phyloP scores from a whole-genome alignment of 2,888 invertebrate species.

The Himalopsyche japonica region DNA sequence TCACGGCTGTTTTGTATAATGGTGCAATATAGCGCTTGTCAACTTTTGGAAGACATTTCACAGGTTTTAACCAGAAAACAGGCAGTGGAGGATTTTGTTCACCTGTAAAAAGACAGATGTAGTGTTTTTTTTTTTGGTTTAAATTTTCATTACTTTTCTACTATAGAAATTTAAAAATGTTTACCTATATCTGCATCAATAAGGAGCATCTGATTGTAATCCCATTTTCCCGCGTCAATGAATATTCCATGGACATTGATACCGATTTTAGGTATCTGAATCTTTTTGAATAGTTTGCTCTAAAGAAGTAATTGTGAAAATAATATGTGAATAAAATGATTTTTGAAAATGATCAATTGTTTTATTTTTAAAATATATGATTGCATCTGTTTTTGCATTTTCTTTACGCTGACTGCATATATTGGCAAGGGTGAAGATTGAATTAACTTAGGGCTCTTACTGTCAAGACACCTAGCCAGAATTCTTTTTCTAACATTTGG shows the following conservation, averaged over 20 bases:
- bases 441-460: too few species aligned
- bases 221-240: constrained; percentile 89
- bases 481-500: too few species aligned
- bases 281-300: constrained; percentile 22
- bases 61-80: constrained; percentile 67
- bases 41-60: constrained; percentile 61
- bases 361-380: neutral
- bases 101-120: constrained; percentile 54
- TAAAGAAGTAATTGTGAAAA: neutral
- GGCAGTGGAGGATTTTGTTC: constrained; percentile 78
- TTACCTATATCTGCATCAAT: constrained; percentile 78
- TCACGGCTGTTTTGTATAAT: constrained; percentile 84
- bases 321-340: neutral
- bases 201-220: constrained; percentile 64
- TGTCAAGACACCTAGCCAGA: too few species aligned
- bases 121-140: constrained; percentile 42
- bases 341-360: neutral
- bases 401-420: neutral
- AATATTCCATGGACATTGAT: constrained; percentile 80
- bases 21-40: constrained; percentile 75
- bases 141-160: neutral
- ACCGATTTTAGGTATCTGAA: constrained; percentile 66
- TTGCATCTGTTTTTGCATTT: neutral
- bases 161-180: constrained; percentile 11
- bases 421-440: neutral